These are phyloP conservation scores for Monochamus saltuarius DNA, from an alignment of 1,140 invertebrate species.

Conservation along the genomic window DNA sequence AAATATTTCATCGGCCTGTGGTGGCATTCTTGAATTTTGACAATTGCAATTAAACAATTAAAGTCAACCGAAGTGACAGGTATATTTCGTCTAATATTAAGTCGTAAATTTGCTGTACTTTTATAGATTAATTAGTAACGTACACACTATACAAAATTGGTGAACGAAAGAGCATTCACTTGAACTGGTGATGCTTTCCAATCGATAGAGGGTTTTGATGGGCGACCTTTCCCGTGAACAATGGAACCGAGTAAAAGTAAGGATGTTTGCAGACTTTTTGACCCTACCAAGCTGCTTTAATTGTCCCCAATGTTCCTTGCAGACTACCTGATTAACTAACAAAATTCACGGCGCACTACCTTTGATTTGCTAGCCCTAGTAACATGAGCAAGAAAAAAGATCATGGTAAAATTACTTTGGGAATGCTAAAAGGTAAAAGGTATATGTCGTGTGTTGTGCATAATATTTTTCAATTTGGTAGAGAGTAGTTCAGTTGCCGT, in stretches of 20 bases:
- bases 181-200: too few species aligned
- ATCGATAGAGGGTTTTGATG: too few species aligned
- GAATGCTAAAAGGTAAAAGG: slow-evolving; percentile 51
- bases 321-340: neutral
- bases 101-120: too few species aligned
- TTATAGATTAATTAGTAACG: too few species aligned
- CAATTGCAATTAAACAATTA: too few species aligned
- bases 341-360: neutral
- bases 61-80: too few species aligned
- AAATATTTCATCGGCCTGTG: too few species aligned
- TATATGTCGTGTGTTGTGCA: slow-evolving; percentile 35
- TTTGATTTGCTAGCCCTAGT: neutral
- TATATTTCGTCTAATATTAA: too few species aligned
- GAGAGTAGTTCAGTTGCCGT: slow-evolving; percentile 12
- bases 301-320: neutral
- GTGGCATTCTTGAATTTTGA: too few species aligned
- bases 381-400: slow-evolving; percentile 39
- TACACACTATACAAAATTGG: too few species aligned
- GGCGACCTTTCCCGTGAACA: neutral
- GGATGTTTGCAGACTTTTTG: neutral
- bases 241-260: slow-evolving; percentile 24
- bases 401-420: slow-evolving; percentile 49
- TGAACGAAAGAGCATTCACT: too few species aligned
- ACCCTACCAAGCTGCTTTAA: neutral
- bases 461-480: slow-evolving; percentile 16